phyloP scores from a whole-genome alignment of 2,113 vertebrate species.

The Ciconia boyciana region DNA sequence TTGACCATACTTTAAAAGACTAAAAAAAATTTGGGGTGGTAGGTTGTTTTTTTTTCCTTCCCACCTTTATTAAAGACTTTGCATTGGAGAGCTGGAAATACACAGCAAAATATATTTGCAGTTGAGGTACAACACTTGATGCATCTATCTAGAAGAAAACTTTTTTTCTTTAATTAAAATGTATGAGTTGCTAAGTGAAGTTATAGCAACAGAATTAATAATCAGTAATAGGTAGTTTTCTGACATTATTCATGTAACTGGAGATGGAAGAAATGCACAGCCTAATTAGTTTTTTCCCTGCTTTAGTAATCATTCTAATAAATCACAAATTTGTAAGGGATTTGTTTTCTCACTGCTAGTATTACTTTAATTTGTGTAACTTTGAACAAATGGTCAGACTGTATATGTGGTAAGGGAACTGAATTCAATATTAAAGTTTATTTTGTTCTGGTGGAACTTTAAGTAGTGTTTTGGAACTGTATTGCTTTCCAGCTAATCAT shows the following conservation, averaged over 20 bases:
- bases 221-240: not conserved
- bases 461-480: not conserved
- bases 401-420: not conserved
- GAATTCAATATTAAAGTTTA: not conserved
- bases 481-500: not conserved
- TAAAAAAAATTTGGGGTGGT: not conserved
- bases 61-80: not conserved
- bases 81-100: not conserved
- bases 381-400: not conserved
- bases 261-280: not conserved
- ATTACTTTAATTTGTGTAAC: not conserved
- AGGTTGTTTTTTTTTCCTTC: not conserved
- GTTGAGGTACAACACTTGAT: not conserved
- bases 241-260: not conserved
- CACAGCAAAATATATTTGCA: not conserved
- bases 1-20: not conserved
- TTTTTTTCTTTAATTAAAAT: not conserved
- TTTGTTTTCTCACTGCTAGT: not conserved
- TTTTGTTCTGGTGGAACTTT: not conserved
- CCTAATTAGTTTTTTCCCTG: not conserved
- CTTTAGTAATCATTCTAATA: not conserved
- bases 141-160: not conserved
- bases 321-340: not conserved
- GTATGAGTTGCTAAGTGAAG: not conserved
- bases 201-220: not conserved